These are phyloP conservation scores for Falcunculus frontatus DNA, from an alignment of 2,113 vertebrate species.

Conservation along the genomic window DNA sequence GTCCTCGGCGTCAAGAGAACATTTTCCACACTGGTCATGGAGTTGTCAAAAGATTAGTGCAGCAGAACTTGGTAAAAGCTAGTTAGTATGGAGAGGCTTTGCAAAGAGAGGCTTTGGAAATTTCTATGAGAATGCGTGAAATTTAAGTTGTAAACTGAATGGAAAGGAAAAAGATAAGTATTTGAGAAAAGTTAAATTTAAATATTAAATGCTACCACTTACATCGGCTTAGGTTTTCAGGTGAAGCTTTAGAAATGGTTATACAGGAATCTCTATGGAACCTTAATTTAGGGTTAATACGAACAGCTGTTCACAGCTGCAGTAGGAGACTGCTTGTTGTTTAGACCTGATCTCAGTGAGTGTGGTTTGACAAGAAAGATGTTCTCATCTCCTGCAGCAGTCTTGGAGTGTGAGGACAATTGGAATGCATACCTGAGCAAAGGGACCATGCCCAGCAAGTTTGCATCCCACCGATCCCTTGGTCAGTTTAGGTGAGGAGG, in stretches of 20 bases:
- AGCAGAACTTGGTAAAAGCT: neutral
- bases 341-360: neutral
- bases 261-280: neutral
- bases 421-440: neutral
- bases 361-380: neutral
- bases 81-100: neutral
- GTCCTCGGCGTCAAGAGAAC: neutral
- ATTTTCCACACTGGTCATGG: neutral
- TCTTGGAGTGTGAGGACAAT: neutral
- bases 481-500: neutral
- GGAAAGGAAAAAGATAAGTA: neutral
- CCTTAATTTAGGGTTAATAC: neutral
- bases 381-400: neutral
- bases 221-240: neutral
- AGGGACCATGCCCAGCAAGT: neutral
- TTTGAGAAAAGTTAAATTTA: neutral
- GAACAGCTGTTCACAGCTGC: neutral
- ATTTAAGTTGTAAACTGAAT: neutral
- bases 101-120: neutral
- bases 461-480: neutral
- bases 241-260: neutral
- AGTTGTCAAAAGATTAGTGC: neutral
- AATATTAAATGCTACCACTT: neutral
- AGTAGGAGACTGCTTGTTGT: neutral
- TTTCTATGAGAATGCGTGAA: neutral